Evolutionary conservation across 23 tunicate species (phyloP).

Genomic region (Halocynthia aurantium): DNA sequence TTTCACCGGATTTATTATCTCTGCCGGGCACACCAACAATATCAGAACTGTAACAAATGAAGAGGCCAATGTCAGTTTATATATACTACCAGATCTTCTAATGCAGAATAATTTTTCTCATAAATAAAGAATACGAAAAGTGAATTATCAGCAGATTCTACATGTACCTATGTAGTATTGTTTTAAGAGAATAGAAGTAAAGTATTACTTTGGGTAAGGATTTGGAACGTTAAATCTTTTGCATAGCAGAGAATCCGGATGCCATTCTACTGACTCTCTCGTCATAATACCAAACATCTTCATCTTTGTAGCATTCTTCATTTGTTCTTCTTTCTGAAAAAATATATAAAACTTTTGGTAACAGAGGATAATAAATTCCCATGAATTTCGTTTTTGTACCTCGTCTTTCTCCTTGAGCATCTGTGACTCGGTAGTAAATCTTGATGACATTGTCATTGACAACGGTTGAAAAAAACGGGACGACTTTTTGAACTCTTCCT

Average conservation of each 20-base stretch:
- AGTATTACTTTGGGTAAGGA: conserved; percentile 78
- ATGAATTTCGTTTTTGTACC: not conserved
- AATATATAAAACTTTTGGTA: not conserved
- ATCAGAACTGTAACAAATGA: conserved; percentile 30
- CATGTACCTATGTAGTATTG: not conserved
- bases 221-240: conserved; percentile 94
- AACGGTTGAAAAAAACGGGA: conserved; percentile 13
- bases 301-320: conserved; percentile 38
- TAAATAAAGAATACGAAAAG: no score
- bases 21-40: conserved; percentile 30
- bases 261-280: conserved; percentile 70
- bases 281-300: conserved; percentile 75
- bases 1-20: conserved; percentile 1
- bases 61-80: not conserved
- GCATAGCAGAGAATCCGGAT: conserved; percentile 87
- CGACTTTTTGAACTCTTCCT: conserved; percentile 46
- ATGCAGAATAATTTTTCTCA: no score
- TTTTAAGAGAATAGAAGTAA: not conserved
- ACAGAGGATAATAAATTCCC: not conserved
- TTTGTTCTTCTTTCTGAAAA: conserved; percentile 20
- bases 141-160: not conserved
- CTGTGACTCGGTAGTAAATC: conserved; percentile 17
- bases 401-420: conserved; percentile 3
- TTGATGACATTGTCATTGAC: conserved; percentile 27
- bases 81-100: not conserved